Evolutionary conservation across 1,140 invertebrate species (phyloP).

Genomic region (Drosophila mauritiana): DNA sequence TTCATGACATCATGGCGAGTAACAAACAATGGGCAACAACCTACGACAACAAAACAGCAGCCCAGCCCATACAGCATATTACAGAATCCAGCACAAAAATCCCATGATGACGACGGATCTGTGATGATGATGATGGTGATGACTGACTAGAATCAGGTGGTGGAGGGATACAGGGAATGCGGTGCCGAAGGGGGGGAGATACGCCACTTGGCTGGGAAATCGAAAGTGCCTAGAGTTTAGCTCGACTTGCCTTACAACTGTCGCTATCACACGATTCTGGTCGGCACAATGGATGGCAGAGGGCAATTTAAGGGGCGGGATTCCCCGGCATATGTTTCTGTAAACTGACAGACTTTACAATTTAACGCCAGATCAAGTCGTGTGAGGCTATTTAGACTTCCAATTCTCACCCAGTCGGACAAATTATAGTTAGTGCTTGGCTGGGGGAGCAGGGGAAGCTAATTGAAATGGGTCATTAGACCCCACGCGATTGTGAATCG

Average conservation of each 20-base stretch:
- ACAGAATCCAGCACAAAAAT: constrained; percentile 37
- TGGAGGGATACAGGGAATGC: constrained; percentile 1
- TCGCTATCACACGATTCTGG: constrained; percentile 30
- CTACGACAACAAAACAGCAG: constrained; percentile 64
- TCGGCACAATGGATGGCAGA: constrained; percentile 60
- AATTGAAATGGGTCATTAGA: constrained; percentile 48
- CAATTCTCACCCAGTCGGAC: constrained; percentile 56
- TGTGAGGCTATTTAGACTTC: constrained; percentile 14
- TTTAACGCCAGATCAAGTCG: constrained; percentile 62
- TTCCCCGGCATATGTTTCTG: constrained; percentile 47
- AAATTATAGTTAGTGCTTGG: constrained; percentile 42
- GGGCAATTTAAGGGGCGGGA: constrained; percentile 57
- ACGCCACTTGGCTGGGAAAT: constrained; percentile 50
- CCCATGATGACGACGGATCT: constrained; percentile 36
- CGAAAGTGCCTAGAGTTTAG: constrained; percentile 64
- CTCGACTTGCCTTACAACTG: constrained; percentile 30
- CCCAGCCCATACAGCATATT: constrained; percentile 25
- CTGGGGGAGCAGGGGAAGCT: constrained; percentile 4
- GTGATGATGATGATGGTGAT: constrained; percentile 31
- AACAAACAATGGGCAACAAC: constrained; percentile 63
- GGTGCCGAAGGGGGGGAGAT: constrained; percentile 15
- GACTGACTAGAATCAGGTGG: constrained; percentile 24
- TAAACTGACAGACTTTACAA: constrained; percentile 64
- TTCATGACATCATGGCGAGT: constrained; percentile 63
- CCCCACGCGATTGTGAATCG: constrained; percentile 23